Conservation (phyloP, 1,140 invertebrate genomes). For the Centruroides sculpturatus region DNA sequence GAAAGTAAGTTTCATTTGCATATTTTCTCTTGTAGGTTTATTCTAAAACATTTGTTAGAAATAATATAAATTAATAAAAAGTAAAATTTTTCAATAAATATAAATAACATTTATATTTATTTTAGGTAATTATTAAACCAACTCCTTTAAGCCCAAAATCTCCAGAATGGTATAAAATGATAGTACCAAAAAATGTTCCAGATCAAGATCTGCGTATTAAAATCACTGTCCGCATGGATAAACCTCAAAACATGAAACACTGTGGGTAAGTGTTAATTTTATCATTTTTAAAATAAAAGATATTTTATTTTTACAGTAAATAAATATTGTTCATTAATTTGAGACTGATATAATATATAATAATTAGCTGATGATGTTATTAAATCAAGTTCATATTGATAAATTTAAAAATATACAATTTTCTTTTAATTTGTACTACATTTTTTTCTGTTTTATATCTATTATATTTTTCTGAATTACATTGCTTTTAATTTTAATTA, state of each 20-base stretch:
- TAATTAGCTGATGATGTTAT: too few species aligned
- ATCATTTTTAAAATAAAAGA: not conserved
- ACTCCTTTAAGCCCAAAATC: slow-evolving; percentile 30
- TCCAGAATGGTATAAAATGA: slow-evolving; percentile 97
- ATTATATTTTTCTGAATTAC: too few species aligned
- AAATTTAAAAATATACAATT: too few species aligned
- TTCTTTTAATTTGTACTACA: too few species aligned
- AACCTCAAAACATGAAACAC: slow-evolving; percentile 98
- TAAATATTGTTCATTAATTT: too few species aligned
- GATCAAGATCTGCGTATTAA: slow-evolving; percentile 95
- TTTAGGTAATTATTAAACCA: slow-evolving; percentile 28
- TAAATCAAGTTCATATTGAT: too few species aligned
- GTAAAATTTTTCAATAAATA: not conserved
- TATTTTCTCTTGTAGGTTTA: not conserved
- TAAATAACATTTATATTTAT: not conserved
- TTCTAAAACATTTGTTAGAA: not conserved
- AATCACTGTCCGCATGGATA: slow-evolving; percentile 95
- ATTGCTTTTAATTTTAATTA: too few species aligned
- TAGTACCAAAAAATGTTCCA: slow-evolving; percentile 77
- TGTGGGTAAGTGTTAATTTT: slow-evolving; percentile 51
- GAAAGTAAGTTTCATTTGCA: too few species aligned
- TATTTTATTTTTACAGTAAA: too few species aligned
- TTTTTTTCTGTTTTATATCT: too few species aligned
- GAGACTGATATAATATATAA: too few species aligned
- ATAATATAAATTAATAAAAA: not conserved